Evolutionary conservation across 2,888 invertebrate species (phyloP).

Genomic region (Synergus gifuensis): DNA sequence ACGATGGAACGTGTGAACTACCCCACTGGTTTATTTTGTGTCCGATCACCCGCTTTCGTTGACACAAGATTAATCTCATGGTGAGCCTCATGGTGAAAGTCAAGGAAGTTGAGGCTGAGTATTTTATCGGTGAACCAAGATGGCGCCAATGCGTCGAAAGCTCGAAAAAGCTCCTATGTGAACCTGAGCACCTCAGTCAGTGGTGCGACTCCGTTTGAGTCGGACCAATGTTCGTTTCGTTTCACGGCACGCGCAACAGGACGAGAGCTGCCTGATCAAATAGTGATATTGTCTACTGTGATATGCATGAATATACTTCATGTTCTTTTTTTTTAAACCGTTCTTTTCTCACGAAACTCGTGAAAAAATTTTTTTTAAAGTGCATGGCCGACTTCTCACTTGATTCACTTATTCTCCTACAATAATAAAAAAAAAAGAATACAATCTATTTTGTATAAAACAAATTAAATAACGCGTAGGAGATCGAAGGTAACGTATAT

Average conservation of each 20-base stretch:
- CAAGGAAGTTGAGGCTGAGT: constrained; percentile 49
- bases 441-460: background rate
- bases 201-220: constrained; percentile 73
- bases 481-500: constrained; percentile 4
- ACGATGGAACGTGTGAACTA: background rate
- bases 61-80: constrained; percentile 3
- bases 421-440: background rate
- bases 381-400: background rate
- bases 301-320: constrained; percentile 22
- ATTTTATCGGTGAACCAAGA: constrained; percentile 63
- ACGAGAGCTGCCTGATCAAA: constrained; percentile 28
- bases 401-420: background rate
- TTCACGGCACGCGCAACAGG: constrained; percentile 36
- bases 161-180: constrained; percentile 48
- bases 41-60: background rate
- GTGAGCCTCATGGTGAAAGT: constrained; percentile 10
- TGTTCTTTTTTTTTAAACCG: background rate
- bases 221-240: constrained; percentile 59
- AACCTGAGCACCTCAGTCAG: constrained; percentile 67
- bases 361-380: background rate
- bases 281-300: constrained; percentile 43
- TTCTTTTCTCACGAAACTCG: background rate
- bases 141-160: constrained; percentile 71
- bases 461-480: background rate
- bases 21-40: background rate